These are phyloP conservation scores for Amblyornis subalaris DNA, from an alignment of 2,113 vertebrate species.

Conservation along the genomic window DNA sequence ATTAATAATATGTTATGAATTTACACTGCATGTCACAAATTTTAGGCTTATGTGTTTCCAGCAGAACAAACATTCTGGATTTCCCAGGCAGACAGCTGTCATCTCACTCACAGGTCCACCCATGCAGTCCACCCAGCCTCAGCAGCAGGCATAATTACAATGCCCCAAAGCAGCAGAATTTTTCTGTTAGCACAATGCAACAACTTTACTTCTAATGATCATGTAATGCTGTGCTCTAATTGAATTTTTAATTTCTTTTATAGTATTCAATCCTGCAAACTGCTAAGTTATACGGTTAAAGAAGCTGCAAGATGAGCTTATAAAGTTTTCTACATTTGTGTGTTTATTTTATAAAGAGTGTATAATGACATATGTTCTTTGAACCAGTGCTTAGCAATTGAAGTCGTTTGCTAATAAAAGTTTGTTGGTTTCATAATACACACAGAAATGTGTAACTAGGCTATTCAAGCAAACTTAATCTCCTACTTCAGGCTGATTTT, in stretches of 20 bases:
- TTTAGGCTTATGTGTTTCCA: background rate
- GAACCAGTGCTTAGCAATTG: background rate
- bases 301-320: conserved; percentile 8
- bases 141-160: background rate
- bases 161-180: background rate
- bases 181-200: background rate
- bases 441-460: background rate
- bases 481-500: background rate
- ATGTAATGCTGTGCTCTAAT: background rate
- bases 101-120: background rate
- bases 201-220: background rate
- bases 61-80: background rate
- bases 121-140: background rate
- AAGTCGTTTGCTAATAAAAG: conserved; percentile 24
- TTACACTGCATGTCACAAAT: background rate
- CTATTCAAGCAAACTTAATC: background rate
- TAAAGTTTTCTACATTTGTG: conserved; percentile 12
- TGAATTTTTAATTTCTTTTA: conserved; percentile 43
- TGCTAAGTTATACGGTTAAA: background rate
- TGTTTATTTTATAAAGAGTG: background rate
- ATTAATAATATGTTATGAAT: background rate
- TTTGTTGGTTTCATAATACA: conserved; percentile 9
- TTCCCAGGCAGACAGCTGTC: background rate
- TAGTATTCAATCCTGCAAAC: background rate
- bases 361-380: conserved; percentile 13